Conservation (phyloP, 2,888 invertebrate species). For the Hyppa rectilinea region DNA sequence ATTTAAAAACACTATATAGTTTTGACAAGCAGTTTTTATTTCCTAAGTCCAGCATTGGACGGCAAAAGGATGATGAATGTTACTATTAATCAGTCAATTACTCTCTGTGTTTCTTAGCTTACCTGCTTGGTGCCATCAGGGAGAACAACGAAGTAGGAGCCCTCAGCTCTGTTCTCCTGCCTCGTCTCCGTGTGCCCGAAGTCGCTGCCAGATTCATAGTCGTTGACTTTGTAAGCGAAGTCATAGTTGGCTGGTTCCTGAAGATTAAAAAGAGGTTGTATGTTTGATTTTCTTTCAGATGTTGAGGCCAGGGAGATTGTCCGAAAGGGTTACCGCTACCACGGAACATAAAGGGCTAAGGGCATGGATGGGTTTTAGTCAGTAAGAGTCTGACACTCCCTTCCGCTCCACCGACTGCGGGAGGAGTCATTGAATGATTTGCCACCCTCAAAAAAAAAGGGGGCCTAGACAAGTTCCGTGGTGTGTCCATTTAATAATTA, state of each 20-base stretch:
- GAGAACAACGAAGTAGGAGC: slow-evolving; percentile 92
- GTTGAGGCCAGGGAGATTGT: too few species aligned
- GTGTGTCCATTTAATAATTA: too few species aligned
- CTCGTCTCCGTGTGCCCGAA: slow-evolving; percentile 92
- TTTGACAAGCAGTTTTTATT: too few species aligned
- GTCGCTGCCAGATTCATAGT: slow-evolving; percentile 91
- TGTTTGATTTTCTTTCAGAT: background rate
- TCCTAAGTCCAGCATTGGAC: background rate
- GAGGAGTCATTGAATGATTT: too few species aligned
- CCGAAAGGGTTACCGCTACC: too few species aligned
- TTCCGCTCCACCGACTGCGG: too few species aligned
- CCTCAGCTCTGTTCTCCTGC: slow-evolving; percentile 91
- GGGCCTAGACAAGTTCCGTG: too few species aligned
- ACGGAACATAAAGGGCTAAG: too few species aligned
- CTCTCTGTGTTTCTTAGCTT: background rate
- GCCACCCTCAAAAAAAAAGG: too few species aligned
- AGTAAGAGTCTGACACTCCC: too few species aligned
- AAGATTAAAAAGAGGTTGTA: background rate
- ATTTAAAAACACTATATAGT: too few species aligned
- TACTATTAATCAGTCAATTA: background rate
- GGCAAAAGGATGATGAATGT: background rate
- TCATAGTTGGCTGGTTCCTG: slow-evolving; percentile 93
- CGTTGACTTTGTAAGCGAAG: slow-evolving; percentile 92
- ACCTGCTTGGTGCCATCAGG: slow-evolving; percentile 93
- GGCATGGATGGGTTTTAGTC: too few species aligned